Evolutionary conservation across 2,888 invertebrate species (phyloP).

Genomic region (Celastrina argiolus): DNA sequence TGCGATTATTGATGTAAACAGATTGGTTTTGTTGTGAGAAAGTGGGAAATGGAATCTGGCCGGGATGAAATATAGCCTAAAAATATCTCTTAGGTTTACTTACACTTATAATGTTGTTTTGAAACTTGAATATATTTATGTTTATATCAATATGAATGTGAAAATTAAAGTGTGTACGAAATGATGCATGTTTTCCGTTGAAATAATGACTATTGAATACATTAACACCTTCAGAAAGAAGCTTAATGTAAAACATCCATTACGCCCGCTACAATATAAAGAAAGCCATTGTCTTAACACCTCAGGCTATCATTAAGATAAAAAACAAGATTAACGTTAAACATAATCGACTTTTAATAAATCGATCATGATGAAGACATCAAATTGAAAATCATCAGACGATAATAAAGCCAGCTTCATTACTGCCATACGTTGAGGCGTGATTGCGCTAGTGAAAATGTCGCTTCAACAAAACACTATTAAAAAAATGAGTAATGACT

Average conservation of each 20-base stretch:
- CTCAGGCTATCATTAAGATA: not conserved
- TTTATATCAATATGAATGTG: not conserved
- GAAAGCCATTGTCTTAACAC: slow-evolving; percentile 5
- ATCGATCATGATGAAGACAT: slow-evolving; percentile 57
- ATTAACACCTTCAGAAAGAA: not conserved
- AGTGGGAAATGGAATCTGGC: not conserved
- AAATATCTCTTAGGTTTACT: not conserved
- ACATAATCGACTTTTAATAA: slow-evolving; percentile 29
- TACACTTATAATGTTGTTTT: not conserved
- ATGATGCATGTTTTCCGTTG: not conserved
- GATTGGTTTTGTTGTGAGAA: slow-evolving; percentile 37
- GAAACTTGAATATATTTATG: too few species aligned
- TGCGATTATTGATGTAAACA: slow-evolving; percentile 44
- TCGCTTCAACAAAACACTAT: slow-evolving; percentile 75
- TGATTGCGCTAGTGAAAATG: slow-evolving; percentile 76
- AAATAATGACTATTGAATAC: not conserved
- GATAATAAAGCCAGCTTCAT: slow-evolving; percentile 63
- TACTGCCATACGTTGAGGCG: slow-evolving; percentile 70
- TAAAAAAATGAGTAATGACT: slow-evolving; percentile 78
- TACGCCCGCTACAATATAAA: not conserved
- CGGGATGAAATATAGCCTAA: not conserved
- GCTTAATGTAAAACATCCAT: not conserved
- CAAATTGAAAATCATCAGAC: slow-evolving; percentile 71
- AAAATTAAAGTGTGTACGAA: not conserved
- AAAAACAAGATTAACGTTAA: slow-evolving; percentile 6